Evolutionary conservation across 2,888 invertebrate species (phyloP).

Genomic region (Hydriomena furcata): DNA sequence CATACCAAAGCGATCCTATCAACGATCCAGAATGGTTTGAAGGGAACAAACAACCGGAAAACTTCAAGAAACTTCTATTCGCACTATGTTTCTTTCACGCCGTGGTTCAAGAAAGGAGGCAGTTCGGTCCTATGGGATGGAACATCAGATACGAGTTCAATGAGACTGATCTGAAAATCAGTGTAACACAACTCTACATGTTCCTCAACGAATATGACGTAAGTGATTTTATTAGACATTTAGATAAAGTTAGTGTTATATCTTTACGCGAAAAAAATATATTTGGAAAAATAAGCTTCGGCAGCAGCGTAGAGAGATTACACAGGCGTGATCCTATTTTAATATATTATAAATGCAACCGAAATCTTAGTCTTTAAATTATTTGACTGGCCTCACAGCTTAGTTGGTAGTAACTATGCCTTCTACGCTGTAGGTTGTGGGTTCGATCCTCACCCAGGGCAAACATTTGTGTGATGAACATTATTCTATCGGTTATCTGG

Average conservation of each 20-base stretch:
- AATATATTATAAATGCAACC: too few species aligned
- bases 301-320: too few species aligned
- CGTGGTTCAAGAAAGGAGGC: constrained; percentile 93
- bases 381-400: too few species aligned
- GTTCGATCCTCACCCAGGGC: too few species aligned
- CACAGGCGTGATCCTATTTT: too few species aligned
- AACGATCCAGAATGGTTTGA: constrained; percentile 95
- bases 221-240: not conserved
- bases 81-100: constrained; percentile 98
- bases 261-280: too few species aligned
- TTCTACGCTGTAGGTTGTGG: too few species aligned
- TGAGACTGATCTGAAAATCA: constrained; percentile 96
- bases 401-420: too few species aligned
- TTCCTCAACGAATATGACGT: constrained; percentile 86
- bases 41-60: constrained; percentile 88
- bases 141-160: constrained; percentile 98
- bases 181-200: constrained; percentile 94
- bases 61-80: constrained; percentile 93
- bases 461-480: too few species aligned
- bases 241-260: not conserved
- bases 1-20: constrained; percentile 93
- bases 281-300: too few species aligned
- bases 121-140: constrained; percentile 97
- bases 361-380: too few species aligned
- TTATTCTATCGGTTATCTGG: too few species aligned